These are phyloP conservation scores for Philypnodon macrostomus DNA, from an alignment of 2,797 vertebrate genomes.

Conservation along the genomic window DNA sequence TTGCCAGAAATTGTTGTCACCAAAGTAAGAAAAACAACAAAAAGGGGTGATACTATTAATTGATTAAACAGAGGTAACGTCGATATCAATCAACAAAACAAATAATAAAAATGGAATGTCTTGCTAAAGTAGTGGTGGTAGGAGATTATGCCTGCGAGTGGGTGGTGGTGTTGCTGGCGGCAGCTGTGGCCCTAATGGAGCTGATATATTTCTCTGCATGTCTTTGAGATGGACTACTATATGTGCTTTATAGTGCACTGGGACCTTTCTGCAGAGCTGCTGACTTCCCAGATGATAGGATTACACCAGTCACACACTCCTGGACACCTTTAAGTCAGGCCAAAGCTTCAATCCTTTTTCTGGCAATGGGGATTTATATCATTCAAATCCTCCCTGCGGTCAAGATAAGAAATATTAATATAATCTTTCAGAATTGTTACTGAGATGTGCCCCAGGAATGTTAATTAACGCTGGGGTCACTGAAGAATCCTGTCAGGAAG, in stretches of 20 bases:
- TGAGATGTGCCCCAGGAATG: slow-evolving; percentile 26
- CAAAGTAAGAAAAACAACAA: too few species aligned
- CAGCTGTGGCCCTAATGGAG: slow-evolving; percentile 38
- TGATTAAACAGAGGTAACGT: too few species aligned
- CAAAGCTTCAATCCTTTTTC: slow-evolving; percentile 48
- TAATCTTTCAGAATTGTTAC: slow-evolving; percentile 35
- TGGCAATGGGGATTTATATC: slow-evolving; percentile 48
- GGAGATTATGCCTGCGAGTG: slow-evolving; percentile 45
- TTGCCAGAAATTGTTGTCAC: too few species aligned
- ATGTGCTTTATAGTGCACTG: slow-evolving; percentile 14
- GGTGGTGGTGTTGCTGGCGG: slow-evolving; percentile 34
- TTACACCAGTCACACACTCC: slow-evolving; percentile 40
- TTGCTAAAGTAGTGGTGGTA: slow-evolving; percentile 30
- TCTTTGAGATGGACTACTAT: neutral
- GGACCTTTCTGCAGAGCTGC: slow-evolving; percentile 39
- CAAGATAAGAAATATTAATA: slow-evolving; percentile 33
- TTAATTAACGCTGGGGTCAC: slow-evolving; percentile 30
- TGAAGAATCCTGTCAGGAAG: slow-evolving; percentile 11
- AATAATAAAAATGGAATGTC: too few species aligned
- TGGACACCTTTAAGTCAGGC: slow-evolving; percentile 54
- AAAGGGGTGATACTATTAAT: too few species aligned
- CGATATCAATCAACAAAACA: too few species aligned
- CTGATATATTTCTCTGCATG: slow-evolving; percentile 15
- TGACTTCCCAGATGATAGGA: slow-evolving; percentile 62
- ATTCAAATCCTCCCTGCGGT: slow-evolving; percentile 48